phyloP scores from a whole-genome alignment of 2,888 invertebrate genomes.

The Falcaria lacertinaria region DNA sequence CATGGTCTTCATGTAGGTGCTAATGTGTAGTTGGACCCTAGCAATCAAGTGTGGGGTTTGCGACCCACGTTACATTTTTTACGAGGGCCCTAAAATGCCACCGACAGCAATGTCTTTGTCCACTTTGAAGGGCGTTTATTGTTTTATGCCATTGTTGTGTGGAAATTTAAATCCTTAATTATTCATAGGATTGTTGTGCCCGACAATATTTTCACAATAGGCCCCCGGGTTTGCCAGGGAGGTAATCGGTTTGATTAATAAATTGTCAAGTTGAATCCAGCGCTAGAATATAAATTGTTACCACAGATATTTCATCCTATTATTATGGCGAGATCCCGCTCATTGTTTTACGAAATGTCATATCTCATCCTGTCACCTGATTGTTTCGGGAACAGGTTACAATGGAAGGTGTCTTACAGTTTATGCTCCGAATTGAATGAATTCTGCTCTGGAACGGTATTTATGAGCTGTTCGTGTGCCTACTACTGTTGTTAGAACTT shows the following conservation, averaged over 20 bases:
- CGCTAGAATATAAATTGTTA: conserved; percentile 77
- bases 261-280: conserved; percentile 79
- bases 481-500: not conserved
- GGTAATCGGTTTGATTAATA: conserved; percentile 80
- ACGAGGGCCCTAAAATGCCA: conserved; percentile 60
- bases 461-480: not conserved
- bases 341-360: conserved; percentile 78
- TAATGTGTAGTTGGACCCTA: conserved; percentile 32
- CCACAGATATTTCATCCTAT: conserved; percentile 77
- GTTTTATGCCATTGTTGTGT: conserved; percentile 77
- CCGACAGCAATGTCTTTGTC: conserved; percentile 72
- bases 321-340: conserved; percentile 66
- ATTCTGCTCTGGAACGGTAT: conserved; percentile 17
- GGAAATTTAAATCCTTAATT: conserved; percentile 79
- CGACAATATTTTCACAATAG: conserved; percentile 79
- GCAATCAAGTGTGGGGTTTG: conserved; percentile 27
- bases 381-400: conserved; percentile 58
- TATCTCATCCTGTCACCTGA: conserved; percentile 76
- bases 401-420: conserved; percentile 40
- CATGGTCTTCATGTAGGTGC: conserved; percentile 36
- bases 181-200: conserved; percentile 77
- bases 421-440: conserved; percentile 31
- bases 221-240: conserved; percentile 62
- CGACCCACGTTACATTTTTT: conserved; percentile 52
- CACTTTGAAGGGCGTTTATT: conserved; percentile 72